Evolutionary conservation across 2,888 invertebrate species (phyloP).

Genomic region (Selenia dentaria): DNA sequence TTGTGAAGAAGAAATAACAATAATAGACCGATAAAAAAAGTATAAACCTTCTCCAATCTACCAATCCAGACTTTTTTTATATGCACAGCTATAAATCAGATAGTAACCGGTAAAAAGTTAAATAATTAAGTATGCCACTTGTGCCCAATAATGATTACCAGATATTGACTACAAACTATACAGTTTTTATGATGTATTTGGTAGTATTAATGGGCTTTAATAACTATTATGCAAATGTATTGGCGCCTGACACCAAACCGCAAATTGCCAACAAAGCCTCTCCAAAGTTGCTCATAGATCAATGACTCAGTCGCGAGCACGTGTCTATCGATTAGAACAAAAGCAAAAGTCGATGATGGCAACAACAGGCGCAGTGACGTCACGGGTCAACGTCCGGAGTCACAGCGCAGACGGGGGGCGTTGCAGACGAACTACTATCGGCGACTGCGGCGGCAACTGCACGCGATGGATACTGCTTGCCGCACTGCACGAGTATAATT

Average conservation of each 20-base stretch:
- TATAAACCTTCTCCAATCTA: no score
- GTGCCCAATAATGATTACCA: no score
- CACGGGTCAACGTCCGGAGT: slow-evolving; percentile 36
- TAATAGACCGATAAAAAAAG: no score
- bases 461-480: slow-evolving; percentile 4
- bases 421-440: slow-evolving; percentile 45
- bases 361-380: slow-evolving; percentile 35
- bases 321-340: slow-evolving; percentile 32
- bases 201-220: no score
- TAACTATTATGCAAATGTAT: neutral
- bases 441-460: slow-evolving; percentile 6
- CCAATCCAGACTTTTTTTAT: no score
- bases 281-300: neutral
- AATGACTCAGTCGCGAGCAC: neutral
- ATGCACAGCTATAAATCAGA: no score
- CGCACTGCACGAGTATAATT: slow-evolving; percentile 14
- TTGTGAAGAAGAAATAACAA: neutral
- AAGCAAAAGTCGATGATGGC: slow-evolving; percentile 39
- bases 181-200: no score
- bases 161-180: no score
- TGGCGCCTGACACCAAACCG: neutral
- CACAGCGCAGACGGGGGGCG: slow-evolving; percentile 36
- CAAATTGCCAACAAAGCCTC: neutral
- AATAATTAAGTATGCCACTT: no score
- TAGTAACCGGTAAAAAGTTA: no score